Evolutionary conservation across 2,888 invertebrate species (phyloP).

Genomic region (Neoaliturus tenellus): DNA sequence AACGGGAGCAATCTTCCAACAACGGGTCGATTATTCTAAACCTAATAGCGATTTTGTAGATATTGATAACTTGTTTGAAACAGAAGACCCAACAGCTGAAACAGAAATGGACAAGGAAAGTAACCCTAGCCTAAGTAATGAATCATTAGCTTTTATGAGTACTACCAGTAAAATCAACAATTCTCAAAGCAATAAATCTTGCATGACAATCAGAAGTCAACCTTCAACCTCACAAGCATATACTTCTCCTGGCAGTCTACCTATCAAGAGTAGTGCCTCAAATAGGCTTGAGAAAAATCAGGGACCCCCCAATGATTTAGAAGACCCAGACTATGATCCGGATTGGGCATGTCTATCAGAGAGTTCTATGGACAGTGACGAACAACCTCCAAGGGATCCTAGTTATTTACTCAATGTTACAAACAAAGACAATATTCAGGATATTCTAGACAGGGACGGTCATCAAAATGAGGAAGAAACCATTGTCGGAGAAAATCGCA

Average conservation of each 20-base stretch:
- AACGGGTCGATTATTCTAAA: constrained; percentile 15
- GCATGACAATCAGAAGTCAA: constrained; percentile 22
- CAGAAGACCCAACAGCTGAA: neutral
- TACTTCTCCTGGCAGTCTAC: constrained; percentile 26
- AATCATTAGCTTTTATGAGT: constrained; percentile 39
- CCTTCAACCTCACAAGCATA: constrained; percentile 19
- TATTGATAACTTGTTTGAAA: constrained; percentile 27
- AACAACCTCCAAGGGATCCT: constrained; percentile 41
- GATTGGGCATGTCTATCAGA: constrained; percentile 44
- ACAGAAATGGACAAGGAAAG: constrained; percentile 31
- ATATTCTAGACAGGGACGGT: constrained; percentile 13
- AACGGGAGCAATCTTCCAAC: neutral
- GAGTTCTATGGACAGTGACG: constrained; percentile 32
- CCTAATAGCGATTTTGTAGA: constrained; percentile 15
- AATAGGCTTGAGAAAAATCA: constrained; percentile 38
- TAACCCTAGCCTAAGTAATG: constrained; percentile 32
- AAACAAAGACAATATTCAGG: constrained; percentile 37
- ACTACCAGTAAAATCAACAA: constrained; percentile 27
- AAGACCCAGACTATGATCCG: constrained; percentile 51
- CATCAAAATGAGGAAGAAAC: constrained; percentile 37
- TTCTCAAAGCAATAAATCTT: constrained; percentile 31
- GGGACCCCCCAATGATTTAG: constrained; percentile 40
- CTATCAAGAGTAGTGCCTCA: constrained; percentile 26
- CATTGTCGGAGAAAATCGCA: constrained; percentile 37
- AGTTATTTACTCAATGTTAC: neutral